Percentiles rank a stretch among this genome's conserved stretches.
Conservation (phyloP, 1,140 invertebrate species). For the Anadara kagoshimensis region DNA sequence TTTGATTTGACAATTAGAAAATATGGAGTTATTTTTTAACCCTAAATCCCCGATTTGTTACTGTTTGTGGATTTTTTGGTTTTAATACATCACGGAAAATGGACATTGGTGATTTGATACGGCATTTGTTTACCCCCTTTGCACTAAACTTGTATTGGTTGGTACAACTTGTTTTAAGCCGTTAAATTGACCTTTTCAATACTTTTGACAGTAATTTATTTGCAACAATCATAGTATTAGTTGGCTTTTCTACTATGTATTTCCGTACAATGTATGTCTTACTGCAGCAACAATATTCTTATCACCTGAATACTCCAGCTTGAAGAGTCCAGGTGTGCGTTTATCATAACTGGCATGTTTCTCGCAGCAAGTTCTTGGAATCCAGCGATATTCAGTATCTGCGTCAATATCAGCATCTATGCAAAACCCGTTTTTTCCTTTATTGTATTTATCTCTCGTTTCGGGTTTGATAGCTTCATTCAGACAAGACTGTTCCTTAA, state of each 20-base stretch:
- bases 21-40: slow-evolving; percentile 15
- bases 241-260: not conserved
- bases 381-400: not conserved
- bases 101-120: slow-evolving; percentile 12
- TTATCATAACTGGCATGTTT: slow-evolving; percentile 8
- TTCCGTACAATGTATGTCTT: slow-evolving; percentile 36
- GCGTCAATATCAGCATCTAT: not conserved
- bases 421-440: not conserved
- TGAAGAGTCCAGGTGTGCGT: slow-evolving; percentile 18
- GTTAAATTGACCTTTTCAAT: slow-evolving; percentile 5
- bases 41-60: slow-evolving; percentile 14
- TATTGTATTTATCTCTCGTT: not conserved
- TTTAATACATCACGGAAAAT: slow-evolving; percentile 24
- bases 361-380: slow-evolving; percentile 19
- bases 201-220: slow-evolving; percentile 9
- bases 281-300: slow-evolving; percentile 15
- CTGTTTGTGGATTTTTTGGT: not conserved
- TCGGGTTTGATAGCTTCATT: slow-evolving; percentile 20
- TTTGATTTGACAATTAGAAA: slow-evolving; percentile 15
- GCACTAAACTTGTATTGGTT: slow-evolving; percentile 13
- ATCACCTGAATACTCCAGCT: slow-evolving; percentile 15
- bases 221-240: slow-evolving; percentile 9
- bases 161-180: not conserved
- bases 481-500: not conserved
- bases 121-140: slow-evolving; percentile 18